Evolutionary conservation across 1,140 invertebrate species (phyloP), one percentile per base, ranked within the genome.

Genomic region (Caerostris darwini): DNA sequence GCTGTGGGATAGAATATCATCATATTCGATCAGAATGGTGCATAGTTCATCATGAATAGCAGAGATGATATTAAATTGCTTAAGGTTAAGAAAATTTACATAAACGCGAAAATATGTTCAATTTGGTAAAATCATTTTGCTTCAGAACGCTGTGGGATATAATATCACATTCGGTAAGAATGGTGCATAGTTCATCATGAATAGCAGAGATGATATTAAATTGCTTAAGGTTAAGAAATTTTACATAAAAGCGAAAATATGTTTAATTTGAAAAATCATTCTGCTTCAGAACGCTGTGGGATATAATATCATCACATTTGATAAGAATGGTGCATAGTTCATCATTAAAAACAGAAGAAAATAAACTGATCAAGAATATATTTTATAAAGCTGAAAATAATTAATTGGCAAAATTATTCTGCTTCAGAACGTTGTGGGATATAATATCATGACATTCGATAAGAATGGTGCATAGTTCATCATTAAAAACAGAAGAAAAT

Each of bases 11-110:
- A n/a, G 3, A 14, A n/a, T 67, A 14, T 67, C 12, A 12, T 19
- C 81, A 82, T 7, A 82, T 82, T 12, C 5, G 12, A 34, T 89
- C 5, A 67, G 61, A 50, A 61, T 89, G 61, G 58, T 89, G 61
- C 86, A 64, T 88, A n/a, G 34, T 19, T 89, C 86, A 64, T 89
- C 86, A 89, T 67, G 64, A 67, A 67, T 10, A 67, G 64, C 64
- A 67, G 12, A 14, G 12, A 67, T 10, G 3, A 34, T 34, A 34
- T 34, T 34, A 34, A 34, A 34, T 34, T 34, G 34, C 34, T 34
- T 34, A 34, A 34, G 34, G 34, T 34, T 34, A 34, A 34, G 34
- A 34, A 34, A 34, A 1, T 34, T 34, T 34, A 34, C 34, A 34
- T 34, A 2, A 34, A 34, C 34, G 34, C 34, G 34, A 34, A 34